phyloP scores from a whole-genome alignment of 2,888 invertebrate genomes.

The Isoperla grammatica region DNA sequence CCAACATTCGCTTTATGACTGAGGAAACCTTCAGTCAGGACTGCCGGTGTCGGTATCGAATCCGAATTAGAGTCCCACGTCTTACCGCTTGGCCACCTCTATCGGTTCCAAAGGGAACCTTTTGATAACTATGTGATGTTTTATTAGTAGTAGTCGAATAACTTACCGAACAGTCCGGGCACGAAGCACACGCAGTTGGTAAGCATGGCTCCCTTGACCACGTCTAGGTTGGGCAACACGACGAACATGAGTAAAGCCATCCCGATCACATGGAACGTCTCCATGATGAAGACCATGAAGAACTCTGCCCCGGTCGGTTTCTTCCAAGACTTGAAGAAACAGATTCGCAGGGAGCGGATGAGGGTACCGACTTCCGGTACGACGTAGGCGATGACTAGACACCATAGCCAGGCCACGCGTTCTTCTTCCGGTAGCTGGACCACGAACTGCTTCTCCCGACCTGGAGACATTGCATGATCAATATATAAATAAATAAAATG shows the following conservation, averaged over 20 bases:
- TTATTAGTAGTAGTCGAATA: no score
- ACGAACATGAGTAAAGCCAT: constrained; percentile 67
- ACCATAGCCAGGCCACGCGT: constrained; percentile 74
- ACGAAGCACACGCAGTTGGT: constrained; percentile 78
- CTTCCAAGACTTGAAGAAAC: constrained; percentile 63
- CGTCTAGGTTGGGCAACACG: constrained; percentile 74
- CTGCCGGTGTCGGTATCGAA: no score
- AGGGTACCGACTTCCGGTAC: constrained; percentile 72
- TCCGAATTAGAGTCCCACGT: no score
- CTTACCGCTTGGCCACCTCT: no score
- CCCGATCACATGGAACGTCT: constrained; percentile 73
- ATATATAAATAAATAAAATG: no score
- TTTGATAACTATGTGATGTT: no score
- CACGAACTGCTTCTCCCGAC: constrained; percentile 40
- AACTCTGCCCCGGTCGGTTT: constrained; percentile 54
- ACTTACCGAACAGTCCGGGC: constrained; percentile 67
- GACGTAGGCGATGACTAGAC: constrained; percentile 65
- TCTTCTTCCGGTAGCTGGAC: constrained; percentile 49
- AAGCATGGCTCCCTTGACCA: constrained; percentile 75
- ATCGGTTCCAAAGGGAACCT: no score
- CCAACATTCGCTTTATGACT: no score
- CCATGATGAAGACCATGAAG: constrained; percentile 60
- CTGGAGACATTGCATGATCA: constrained; percentile 33
- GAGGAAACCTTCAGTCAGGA: no score
- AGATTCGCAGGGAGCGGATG: constrained; percentile 62